Evolutionary conservation across 2,113 vertebrate genomes (phyloP), one percentile per base, ranked within the genome.

Genomic region (Mionectes macconnelli): DNA sequence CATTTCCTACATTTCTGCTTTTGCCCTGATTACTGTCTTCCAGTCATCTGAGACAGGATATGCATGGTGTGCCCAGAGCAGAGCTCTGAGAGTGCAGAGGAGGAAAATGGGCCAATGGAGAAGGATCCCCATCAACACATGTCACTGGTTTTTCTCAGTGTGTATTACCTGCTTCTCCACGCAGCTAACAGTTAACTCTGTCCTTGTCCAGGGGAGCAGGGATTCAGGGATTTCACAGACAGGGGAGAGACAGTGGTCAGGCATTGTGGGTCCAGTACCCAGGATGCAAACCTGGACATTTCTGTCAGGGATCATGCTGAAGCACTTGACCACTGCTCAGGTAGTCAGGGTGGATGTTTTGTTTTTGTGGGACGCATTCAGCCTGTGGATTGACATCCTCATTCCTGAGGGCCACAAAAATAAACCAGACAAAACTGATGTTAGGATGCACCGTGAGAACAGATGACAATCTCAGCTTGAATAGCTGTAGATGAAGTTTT

Each of bases 121-220:
- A 84, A 68, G 30, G 35, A 81, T 60, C 10, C 8, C 6, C 60
- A 67, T 18, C 35, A 52, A 31, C 40, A 64, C 27, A 22, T 2
- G 11, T 37, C 57, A 17, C 14, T 0, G 1, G 10, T n/a, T 76
- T 79, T 62, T 24, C 56, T 47, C 39, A 37, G 14, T 35, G 30
- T 8, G 33, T 19, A 3, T 52, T 39, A 12, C 8, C 44, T 80
- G 24, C 16, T 75, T 33, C 21, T 68, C 35, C 28, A 25, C 37
- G 57, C 33, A 75, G 17, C 31, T 59, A 20, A 5, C 27, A 27
- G 52, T 56, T 12, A 15, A 24, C 33, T 74, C 27, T 63, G 11
- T 59, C 39, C 23, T 76, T 49, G 35, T 44, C 40, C 53, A 60
- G 33, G 3, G 28, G 5, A 84, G 28, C 25, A 33, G 0, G 0